Base-by-base conservation (phyloP, 1,140 invertebrate genomes). In the Camponotus floridanus region DNA sequence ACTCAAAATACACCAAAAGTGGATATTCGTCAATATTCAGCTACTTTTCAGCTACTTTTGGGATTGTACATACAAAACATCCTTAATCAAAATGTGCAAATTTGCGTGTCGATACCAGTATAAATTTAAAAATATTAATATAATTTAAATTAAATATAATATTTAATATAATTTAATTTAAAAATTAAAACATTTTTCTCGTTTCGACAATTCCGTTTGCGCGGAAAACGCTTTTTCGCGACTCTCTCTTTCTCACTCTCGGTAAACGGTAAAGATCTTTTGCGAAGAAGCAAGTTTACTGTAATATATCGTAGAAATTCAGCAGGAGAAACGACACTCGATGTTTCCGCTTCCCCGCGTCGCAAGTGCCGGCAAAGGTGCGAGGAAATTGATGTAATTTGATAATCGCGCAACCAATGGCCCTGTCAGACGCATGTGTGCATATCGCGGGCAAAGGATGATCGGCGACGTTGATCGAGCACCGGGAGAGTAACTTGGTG, bases 401-500 rank as follows among this genome's bases (percentile, higher is more conserved):
- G 61, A 78, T 78, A 78, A 85, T 76, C 48, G 33, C 45, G 59
- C 64, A 31, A 13, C n/a, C 62, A 15, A 67, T 51, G 74, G 21
- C 7, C 15, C 18, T 51, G 39, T 31, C 42, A 48, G 42, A 76
- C 7, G 26, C 48, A 36, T 48, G 26, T 48, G 62, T 79, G 48
- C 67, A 21, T n/a, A 48, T 61, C 18, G n/a, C 33, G 68, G 4
- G 51, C 39, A 68, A 73, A 45, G n/a, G 26, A 48, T 83, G 57
- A 62, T 73, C 26, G 68, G 7, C 55, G 68, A 61, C 55, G 36
- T 74, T 83, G 79, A 83, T 83, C 68, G 79, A 83, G 68, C 18
- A 80, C n/a, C 26, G 13, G 45, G 18, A 74, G 64, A 85, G 88
- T 70, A 87, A 87, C 81, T 79, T 55, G 9, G 55, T 68, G n/a